Conservation (phyloP, 2,113 vertebrate species). For the Psettodes erumei region DNA sequence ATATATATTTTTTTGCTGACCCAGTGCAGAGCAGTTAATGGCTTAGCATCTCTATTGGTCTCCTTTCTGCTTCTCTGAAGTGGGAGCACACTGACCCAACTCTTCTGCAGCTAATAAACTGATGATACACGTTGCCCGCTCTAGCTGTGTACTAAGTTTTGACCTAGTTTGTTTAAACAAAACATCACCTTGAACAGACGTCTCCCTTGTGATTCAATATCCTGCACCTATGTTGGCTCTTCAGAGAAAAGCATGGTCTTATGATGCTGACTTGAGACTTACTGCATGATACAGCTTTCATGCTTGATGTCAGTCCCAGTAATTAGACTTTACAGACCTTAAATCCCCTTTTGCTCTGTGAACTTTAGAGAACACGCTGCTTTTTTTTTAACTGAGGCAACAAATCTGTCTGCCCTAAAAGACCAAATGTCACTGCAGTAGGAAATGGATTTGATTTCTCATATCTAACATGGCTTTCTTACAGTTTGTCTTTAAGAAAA, state of each 20-base stretch:
- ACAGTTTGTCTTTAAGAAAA: conserved; percentile 13
- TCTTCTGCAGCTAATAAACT: too few relatives aligned
- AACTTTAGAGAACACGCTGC: conserved; percentile 36
- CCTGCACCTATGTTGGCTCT: neutral
- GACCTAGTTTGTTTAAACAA: neutral
- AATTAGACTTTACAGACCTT: conserved; percentile 56
- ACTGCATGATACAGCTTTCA: conserved; percentile 46
- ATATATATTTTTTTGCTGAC: too few relatives aligned
- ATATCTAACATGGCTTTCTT: conserved; percentile 7
- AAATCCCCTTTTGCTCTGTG: conserved; percentile 45
- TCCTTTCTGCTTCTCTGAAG: too few relatives aligned
- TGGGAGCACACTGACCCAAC: too few relatives aligned
- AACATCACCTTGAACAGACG: conserved; percentile 24
- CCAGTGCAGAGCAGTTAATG: too few relatives aligned
- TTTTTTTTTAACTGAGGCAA: conserved; percentile 42
- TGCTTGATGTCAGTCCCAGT: conserved; percentile 49
- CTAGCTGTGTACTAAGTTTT: too few relatives aligned
- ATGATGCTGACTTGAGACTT: conserved; percentile 32
- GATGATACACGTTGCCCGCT: too few relatives aligned
- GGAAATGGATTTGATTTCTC: neutral
- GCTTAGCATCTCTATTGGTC: too few relatives aligned
- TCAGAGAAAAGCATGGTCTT: neutral
- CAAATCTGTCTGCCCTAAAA: conserved; percentile 36
- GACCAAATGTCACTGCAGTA: conserved; percentile 28
- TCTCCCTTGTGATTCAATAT: conserved; percentile 6